Conservation (phyloP, 2,888 invertebrate species). For the Tachystola acroxantha region DNA sequence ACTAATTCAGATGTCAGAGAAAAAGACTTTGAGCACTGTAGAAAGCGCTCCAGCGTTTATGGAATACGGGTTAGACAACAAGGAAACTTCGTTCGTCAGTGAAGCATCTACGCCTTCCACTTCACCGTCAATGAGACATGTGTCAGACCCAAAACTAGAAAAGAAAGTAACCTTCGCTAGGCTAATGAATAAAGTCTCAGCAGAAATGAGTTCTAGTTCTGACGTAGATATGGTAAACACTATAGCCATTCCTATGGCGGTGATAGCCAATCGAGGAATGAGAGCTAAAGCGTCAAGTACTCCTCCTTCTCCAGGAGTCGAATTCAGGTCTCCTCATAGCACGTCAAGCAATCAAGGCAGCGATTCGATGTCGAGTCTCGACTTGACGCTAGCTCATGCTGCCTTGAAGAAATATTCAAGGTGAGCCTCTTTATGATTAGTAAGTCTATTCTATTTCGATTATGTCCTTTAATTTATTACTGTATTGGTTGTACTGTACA, state of each 20-base stretch:
- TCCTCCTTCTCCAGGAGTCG: conserved; percentile 83
- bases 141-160: conserved; percentile 83
- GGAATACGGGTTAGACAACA: conserved; percentile 68
- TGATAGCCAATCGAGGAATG: conserved; percentile 56
- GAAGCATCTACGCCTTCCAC: conserved; percentile 72
- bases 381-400: conserved; percentile 80
- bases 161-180: conserved; percentile 89
- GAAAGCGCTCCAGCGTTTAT: conserved; percentile 70
- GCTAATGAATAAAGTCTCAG: conserved; percentile 84
- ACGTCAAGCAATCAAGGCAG: conserved; percentile 87
- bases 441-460: no score
- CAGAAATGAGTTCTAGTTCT: conserved; percentile 87
- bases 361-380: conserved; percentile 86
- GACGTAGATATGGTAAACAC: conserved; percentile 81
- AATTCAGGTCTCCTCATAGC: conserved; percentile 80
- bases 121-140: conserved; percentile 75
- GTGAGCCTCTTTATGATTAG: conserved; percentile 28
- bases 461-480: no score
- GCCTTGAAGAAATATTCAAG: conserved; percentile 77
- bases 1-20: conserved; percentile 85
- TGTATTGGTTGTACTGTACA: no score
- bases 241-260: conserved; percentile 69
- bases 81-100: conserved; percentile 80
- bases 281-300: conserved; percentile 67
- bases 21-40: conserved; percentile 64